Evolutionary conservation across 2,888 invertebrate genomes (phyloP).

Genomic region (Anagyrus pseudococci): DNA sequence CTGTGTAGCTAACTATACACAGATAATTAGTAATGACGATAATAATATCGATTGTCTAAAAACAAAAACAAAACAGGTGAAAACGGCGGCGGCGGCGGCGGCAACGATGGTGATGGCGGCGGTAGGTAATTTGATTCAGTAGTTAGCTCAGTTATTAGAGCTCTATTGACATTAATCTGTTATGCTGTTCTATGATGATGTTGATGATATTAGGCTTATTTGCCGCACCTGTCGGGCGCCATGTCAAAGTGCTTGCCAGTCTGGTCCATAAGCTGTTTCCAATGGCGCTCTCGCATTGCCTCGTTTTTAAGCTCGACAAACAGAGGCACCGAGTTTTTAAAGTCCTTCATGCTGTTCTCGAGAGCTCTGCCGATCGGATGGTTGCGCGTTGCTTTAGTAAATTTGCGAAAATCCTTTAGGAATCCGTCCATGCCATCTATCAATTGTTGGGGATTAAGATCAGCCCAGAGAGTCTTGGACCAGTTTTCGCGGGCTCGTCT

Average conservation of each 20-base stretch:
- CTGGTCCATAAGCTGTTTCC: constrained; percentile 86
- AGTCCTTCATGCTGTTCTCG: constrained; percentile 86
- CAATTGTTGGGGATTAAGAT: constrained; percentile 83
- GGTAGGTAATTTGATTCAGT: too few relatives aligned
- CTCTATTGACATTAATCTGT: too few relatives aligned
- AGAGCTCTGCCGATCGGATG: constrained; percentile 71
- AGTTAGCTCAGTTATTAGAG: too few relatives aligned
- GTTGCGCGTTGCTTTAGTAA: constrained; percentile 70
- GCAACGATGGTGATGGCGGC: too few relatives aligned
- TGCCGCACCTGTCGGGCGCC: constrained; percentile 70
- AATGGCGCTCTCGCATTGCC: constrained; percentile 88
- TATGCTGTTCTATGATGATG: too few relatives aligned
- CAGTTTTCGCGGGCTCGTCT: constrained; percentile 79
- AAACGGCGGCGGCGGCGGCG: too few relatives aligned
- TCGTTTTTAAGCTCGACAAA: constrained; percentile 92
- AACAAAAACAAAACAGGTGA: too few relatives aligned
- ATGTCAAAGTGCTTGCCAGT: constrained; percentile 85
- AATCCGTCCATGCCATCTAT: constrained; percentile 87
- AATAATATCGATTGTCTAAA: too few relatives aligned
- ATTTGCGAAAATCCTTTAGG: constrained; percentile 78
- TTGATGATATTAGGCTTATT: too few relatives aligned
- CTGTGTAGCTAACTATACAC: too few relatives aligned
- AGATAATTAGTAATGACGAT: too few relatives aligned
- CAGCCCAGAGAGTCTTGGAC: constrained; percentile 87
- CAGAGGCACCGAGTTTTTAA: constrained; percentile 84